These are phyloP conservation scores for Knipowitschia caucasica DNA, from an alignment of 2,797 vertebrate genomes.

Conservation along the genomic window DNA sequence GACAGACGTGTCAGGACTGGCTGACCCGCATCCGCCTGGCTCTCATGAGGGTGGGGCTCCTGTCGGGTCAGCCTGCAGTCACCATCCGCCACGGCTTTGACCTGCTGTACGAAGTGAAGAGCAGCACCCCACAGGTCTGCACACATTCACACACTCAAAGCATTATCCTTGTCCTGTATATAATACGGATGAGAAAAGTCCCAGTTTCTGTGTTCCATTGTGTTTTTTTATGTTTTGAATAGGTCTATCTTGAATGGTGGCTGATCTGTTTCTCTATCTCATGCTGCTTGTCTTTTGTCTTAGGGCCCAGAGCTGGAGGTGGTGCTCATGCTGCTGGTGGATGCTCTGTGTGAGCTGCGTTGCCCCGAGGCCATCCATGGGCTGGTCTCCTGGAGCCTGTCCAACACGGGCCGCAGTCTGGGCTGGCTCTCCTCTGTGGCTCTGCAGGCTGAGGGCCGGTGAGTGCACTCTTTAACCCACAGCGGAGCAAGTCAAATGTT, in stretches of 20 bases:
- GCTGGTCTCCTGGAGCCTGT: slow-evolving; percentile 87
- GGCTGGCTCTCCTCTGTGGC: slow-evolving; percentile 91
- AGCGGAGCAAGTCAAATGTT: no score
- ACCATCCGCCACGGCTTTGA: slow-evolving; percentile 96
- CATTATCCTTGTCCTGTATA: no score
- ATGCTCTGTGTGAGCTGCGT: slow-evolving; percentile 92
- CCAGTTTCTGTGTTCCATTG: no score
- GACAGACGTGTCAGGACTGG: slow-evolving; percentile 98
- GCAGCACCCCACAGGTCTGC: slow-evolving; percentile 85
- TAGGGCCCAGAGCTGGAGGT: slow-evolving; percentile 93
- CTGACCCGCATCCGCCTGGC: slow-evolving; percentile 93
- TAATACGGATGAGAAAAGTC: no score
- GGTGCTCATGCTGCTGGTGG: slow-evolving; percentile 90
- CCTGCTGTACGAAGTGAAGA: slow-evolving; percentile 93
- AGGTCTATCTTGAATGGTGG: no score
- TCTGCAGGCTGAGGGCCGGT: slow-evolving; percentile 94
- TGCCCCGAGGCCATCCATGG: slow-evolving; percentile 98
- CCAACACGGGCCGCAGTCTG: slow-evolving; percentile 83
- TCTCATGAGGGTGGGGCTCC: slow-evolving; percentile 93
- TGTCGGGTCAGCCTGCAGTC: slow-evolving; percentile 96
- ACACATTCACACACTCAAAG: no score
- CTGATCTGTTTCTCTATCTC: background rate
- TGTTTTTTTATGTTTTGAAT: no score
- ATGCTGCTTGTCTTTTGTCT: background rate
- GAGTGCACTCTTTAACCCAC: slow-evolving; percentile 16